Evolutionary conservation across 2,113 vertebrate genomes (phyloP).

Genomic region (Tragelaphus scriptus): DNA sequence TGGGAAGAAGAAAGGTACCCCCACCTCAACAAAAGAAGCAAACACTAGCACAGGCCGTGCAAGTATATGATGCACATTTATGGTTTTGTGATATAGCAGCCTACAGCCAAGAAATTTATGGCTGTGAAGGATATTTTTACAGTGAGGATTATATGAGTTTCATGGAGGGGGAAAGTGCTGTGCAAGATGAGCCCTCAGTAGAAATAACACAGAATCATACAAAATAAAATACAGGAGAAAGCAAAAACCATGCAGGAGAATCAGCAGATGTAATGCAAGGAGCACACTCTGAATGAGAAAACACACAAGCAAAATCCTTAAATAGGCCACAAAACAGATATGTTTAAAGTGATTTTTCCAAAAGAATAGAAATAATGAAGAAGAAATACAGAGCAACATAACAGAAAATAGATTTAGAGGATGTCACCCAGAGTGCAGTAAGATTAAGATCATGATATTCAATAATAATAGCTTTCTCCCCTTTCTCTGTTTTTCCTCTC

Average conservation of each 20-base stretch:
- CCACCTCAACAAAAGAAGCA: not conserved
- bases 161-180: not conserved
- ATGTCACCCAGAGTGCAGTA: not conserved
- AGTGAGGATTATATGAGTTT: not conserved
- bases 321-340: not conserved
- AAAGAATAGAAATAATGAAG: not conserved
- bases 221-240: not conserved
- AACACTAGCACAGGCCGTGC: not conserved
- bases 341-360: not conserved
- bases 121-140: not conserved
- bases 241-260: not conserved
- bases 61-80: not conserved
- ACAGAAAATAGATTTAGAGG: not conserved
- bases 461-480: not conserved
- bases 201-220: not conserved
- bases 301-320: not conserved
- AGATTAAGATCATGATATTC: not conserved
- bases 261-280: not conserved
- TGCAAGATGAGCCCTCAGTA: not conserved
- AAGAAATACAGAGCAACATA: not conserved
- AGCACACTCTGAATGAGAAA: not conserved
- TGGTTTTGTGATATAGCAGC: not conserved
- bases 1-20: rapidly evolving
- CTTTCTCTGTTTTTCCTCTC: not conserved
- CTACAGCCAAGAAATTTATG: not conserved